Evolutionary conservation across 2,797 vertebrate species (phyloP).

Genomic region (Alcedo atthis): DNA sequence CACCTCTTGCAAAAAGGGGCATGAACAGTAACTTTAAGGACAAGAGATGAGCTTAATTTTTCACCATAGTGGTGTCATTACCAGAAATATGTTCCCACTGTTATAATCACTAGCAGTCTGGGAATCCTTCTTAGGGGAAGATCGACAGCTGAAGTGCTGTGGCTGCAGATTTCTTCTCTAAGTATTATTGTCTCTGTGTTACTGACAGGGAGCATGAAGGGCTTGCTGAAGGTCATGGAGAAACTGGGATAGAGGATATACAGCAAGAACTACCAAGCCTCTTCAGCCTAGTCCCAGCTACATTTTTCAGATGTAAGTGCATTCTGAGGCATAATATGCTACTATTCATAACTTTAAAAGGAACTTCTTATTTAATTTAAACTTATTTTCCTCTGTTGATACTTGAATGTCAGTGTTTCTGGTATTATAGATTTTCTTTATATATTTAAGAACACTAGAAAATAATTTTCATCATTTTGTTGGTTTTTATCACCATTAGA

Average conservation of each 20-base stretch:
- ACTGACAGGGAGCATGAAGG: slow-evolving; percentile 5
- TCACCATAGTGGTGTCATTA: neutral
- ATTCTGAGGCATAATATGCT: neutral
- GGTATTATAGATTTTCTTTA: neutral
- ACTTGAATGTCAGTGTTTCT: neutral
- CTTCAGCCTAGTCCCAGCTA: neutral
- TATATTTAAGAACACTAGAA: neutral
- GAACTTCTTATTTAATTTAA: neutral
- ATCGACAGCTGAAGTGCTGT: neutral
- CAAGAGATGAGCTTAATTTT: neutral
- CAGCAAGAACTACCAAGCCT: rapidly evolving
- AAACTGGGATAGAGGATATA: neutral
- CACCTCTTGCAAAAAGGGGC: neutral
- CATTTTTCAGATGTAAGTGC: neutral
- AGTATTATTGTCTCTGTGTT: slow-evolving; percentile 27
- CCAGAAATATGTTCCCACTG: slow-evolving; percentile 2
- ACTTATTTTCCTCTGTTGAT: neutral
- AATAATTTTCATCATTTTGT: neutral
- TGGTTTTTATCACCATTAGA: neutral
- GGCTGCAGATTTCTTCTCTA: slow-evolving; percentile 18
- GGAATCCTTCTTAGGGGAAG: neutral
- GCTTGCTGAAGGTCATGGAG: slow-evolving; percentile 1
- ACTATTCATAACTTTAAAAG: neutral
- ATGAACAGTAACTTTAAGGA: neutral
- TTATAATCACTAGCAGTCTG: slow-evolving; percentile 3